Percentiles rank a stretch among this genome's conserved stretches.
Conservation (phyloP, 2,888 invertebrate genomes). For the Meteorus cinctellus region DNA sequence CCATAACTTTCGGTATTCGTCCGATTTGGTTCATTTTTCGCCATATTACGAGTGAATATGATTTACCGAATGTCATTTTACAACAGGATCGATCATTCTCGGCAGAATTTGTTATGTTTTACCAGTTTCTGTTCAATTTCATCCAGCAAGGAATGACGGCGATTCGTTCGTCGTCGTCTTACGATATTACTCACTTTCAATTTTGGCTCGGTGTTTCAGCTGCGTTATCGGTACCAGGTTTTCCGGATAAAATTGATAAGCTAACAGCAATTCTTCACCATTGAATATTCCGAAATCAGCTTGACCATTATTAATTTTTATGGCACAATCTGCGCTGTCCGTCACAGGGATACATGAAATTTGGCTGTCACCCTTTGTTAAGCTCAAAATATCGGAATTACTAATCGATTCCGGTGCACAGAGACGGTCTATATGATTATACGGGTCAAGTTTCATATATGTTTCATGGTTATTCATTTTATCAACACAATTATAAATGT, state of each 20-base stretch:
- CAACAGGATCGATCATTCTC: no score
- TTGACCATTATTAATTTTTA: constrained; percentile 74
- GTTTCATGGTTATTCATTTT: no score
- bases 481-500: no score
- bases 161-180: background rate
- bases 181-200: constrained; percentile 66
- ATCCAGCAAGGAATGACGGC: no score
- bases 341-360: constrained; percentile 58
- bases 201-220: constrained; percentile 58
- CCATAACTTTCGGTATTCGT: no score
- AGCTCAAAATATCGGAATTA: constrained; percentile 47
- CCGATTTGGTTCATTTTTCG: no score
- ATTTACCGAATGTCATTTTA: no score
- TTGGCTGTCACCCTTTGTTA: constrained; percentile 53
- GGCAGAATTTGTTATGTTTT: no score
- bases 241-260: constrained; percentile 66
- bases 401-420: constrained; percentile 53
- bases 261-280: constrained; percentile 78
- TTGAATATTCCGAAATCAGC: constrained; percentile 78
- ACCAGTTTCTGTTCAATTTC: no score
- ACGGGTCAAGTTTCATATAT: background rate
- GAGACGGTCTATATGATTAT: constrained; percentile 54
- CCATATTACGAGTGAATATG: no score
- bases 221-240: constrained; percentile 61
- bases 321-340: constrained; percentile 78